Evolutionary conservation across 1,140 invertebrate species (phyloP), one percentile per base, ranked within the genome.

Genomic region (Coenobita brevimanus): DNA sequence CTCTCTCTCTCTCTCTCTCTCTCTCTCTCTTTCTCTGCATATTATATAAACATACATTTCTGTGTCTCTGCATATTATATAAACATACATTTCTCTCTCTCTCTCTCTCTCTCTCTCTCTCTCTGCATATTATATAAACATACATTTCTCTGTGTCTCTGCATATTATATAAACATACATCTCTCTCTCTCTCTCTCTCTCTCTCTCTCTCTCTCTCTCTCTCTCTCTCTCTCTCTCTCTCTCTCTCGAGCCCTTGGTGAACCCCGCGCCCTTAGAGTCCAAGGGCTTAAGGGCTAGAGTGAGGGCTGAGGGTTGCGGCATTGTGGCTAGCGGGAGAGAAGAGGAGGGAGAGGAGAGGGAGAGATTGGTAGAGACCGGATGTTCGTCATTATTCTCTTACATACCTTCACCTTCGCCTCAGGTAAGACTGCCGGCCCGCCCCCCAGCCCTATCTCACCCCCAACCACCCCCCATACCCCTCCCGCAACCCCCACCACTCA

Each of bases 291-390:
- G 67, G 67, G 76, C 54, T 33, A 38, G 46, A 27, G 76, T 33
- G 36, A n/a, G 36, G 21, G 36, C 17, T 57, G 4, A 57, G 71
- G 80, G 88, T 41, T 82, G 81, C 33, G 82, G 80, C 64, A 30
- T 54, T 86, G 73, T 86, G 60, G 67, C 27, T 78, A 62, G 73
- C 30, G 57, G 82, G 30, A 30, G 62, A 82, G 69, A 50, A 17
- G 17, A 17, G 17, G 46, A 50, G 46, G 17, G 46, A 50, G 82
- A 89, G 88, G 84, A 80, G 82, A 85, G 82, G 80, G 83, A 80
- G 88, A 89, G 88, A 86, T 89, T 89, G 88, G 81, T 84, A 27
- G 75, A 75, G 88, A 85, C 88, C 88, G 88, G 88, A 89, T 89
- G 88, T 85, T 46, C 82, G 82, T 89, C 88, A 89, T 89, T 89